A percentile compares a stretch with the other conserved stretches of the same genome.
phyloP scores from a whole-genome alignment of 2,888 invertebrate genomes.

The Drosophila gaucha region DNA sequence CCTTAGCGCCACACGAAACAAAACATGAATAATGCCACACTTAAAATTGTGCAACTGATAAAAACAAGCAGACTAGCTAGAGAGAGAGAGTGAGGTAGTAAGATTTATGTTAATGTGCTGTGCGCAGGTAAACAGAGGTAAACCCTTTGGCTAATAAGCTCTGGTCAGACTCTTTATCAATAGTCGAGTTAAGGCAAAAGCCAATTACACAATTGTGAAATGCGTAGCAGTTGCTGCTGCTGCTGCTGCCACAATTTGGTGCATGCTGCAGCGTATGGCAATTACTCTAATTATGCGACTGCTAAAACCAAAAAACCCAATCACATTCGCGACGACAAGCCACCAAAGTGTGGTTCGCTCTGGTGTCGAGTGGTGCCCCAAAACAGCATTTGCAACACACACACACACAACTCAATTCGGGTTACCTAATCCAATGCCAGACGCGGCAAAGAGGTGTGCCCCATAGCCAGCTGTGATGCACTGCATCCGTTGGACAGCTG shows the following conservation, averaged over 20 bases:
- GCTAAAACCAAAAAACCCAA: constrained; percentile 54
- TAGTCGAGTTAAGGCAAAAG: constrained; percentile 34
- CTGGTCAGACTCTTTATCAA: constrained; percentile 35
- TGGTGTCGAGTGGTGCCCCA: constrained; percentile 17
- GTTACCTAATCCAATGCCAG: constrained; percentile 60
- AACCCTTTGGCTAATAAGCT: constrained; percentile 11
- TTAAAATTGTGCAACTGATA: constrained; percentile 25
- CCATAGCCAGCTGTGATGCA: constrained; percentile 60
- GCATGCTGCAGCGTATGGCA: constrained; percentile 66
- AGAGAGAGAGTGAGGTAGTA: not conserved
- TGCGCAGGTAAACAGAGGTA: not conserved
- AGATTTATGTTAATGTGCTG: constrained; percentile 27
- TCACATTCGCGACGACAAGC: constrained; percentile 59
- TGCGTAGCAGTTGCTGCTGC: constrained; percentile 43
- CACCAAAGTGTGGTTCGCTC: constrained; percentile 39
- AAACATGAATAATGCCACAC: constrained; percentile 21
- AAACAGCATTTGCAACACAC: constrained; percentile 36
- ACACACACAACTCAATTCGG: constrained; percentile 24
- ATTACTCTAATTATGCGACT: constrained; percentile 78
- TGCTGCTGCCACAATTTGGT: constrained; percentile 66
- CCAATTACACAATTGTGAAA: constrained; percentile 77
- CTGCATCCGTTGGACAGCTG: constrained; percentile 61
- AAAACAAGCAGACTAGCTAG: constrained; percentile 20
- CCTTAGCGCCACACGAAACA: not conserved
- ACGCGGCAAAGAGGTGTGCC: constrained; percentile 70